A percentile compares a stretch with the other conserved stretches of the same genome.
Conservation (phyloP, 2,888 invertebrate genomes). For the Drosophila incognita region DNA sequence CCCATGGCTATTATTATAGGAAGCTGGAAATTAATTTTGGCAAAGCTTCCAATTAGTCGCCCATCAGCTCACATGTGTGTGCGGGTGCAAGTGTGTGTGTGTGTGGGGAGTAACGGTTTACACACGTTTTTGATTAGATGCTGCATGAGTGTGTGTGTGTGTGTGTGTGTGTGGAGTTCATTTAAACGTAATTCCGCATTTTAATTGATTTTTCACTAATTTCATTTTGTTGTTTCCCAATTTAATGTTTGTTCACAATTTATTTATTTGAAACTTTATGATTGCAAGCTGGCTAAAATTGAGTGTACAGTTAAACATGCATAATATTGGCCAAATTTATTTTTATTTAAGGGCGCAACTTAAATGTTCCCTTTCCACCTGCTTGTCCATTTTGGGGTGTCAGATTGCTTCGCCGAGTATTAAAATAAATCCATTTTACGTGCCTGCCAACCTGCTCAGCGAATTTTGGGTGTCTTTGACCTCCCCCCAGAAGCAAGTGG, state of each 20-base stretch:
- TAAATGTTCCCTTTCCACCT: slow-evolving; percentile 10
- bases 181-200: not conserved
- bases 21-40: slow-evolving; percentile 77
- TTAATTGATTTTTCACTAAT: not conserved
- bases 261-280: not conserved
- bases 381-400: slow-evolving; percentile 40
- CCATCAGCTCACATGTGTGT: slow-evolving; percentile 47
- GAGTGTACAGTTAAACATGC: not conserved
- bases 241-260: not conserved
- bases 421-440: slow-evolving; percentile 72
- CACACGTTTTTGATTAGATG: slow-evolving; percentile 1
- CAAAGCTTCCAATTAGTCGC: slow-evolving; percentile 74
- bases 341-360: not conserved
- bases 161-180: slow-evolving; percentile 1
- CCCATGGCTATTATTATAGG: slow-evolving; percentile 68
- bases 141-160: not conserved
- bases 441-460: slow-evolving; percentile 43
- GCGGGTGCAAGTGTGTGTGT: not conserved
- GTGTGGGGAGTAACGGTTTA: not conserved
- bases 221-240: not conserved
- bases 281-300: not conserved
- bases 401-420: slow-evolving; percentile 45
- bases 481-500: slow-evolving; percentile 12
- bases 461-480: slow-evolving; percentile 21
- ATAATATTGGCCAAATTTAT: not conserved